phyloP scores from a whole-genome alignment of 1,140 invertebrate genomes.

The Paracyclopina nana region DNA sequence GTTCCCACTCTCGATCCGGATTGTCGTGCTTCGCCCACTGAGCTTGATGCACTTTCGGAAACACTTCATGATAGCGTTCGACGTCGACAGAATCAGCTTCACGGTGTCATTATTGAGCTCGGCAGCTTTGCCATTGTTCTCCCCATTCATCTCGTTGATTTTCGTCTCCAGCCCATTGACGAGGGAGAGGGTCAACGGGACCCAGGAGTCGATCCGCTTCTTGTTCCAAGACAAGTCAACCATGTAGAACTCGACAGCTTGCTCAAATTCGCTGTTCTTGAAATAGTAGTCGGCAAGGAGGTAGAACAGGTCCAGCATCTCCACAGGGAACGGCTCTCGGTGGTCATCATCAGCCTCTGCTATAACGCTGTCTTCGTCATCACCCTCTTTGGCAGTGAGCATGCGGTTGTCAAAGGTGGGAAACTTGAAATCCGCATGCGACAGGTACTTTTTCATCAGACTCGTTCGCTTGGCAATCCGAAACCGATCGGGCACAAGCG shows the following conservation, averaged over 20 bases:
- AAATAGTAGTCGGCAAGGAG: slow-evolving; percentile 77
- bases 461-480: slow-evolving; percentile 26
- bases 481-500: slow-evolving; percentile 42
- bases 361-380: slow-evolving; percentile 18
- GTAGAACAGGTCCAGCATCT: slow-evolving; percentile 50
- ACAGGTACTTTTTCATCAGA: not conserved
- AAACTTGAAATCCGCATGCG: not conserved
- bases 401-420: slow-evolving; percentile 18
- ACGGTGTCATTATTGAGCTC: slow-evolving; percentile 25
- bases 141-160: slow-evolving; percentile 45
- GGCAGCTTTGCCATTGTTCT: no score
- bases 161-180: slow-evolving; percentile 55
- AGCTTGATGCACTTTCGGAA: slow-evolving; percentile 53
- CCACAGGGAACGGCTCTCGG: slow-evolving; percentile 9
- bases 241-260: slow-evolving; percentile 55
- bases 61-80: slow-evolving; percentile 46
- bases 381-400: slow-evolving; percentile 18
- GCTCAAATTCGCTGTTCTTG: slow-evolving; percentile 53
- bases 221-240: slow-evolving; percentile 59
- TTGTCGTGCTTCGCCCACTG: slow-evolving; percentile 42
- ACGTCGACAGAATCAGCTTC: slow-evolving; percentile 45
- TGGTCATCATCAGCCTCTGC: slow-evolving; percentile 24
- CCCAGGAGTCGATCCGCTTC: slow-evolving; percentile 69
- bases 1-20: slow-evolving; percentile 73
- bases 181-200: slow-evolving; percentile 59